Evolutionary conservation across 1,140 invertebrate species (phyloP), one percentile per base, ranked within the genome.

Genomic region (Ceratina calcarata): DNA sequence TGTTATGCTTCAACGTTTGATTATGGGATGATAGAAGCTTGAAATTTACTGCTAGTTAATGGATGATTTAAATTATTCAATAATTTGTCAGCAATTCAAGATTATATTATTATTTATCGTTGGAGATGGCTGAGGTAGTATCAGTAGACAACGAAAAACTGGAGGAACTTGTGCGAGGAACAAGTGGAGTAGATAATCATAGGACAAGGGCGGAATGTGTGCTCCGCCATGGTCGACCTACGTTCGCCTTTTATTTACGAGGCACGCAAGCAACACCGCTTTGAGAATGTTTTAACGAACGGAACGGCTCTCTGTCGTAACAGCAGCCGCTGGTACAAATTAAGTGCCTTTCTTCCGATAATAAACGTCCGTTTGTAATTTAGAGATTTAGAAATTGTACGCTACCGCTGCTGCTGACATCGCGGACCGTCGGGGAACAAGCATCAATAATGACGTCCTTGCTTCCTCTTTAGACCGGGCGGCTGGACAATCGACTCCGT

Each of bases 301-400:
- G 80, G 69, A 86, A 86, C 73, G 85, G 84, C 74, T 86, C 77
- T 80, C 80, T 65, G 58, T 83, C 62, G 65, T 75, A 86, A 86
- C 84, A 74, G 60, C 77, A 61, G 77, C 78, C 85, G 76, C 73
- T 80, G 75, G 84, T 86, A 83, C 85, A 87, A 87, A 87, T 87
- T 87, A 86, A 86, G 85, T 86, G 75, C 70, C 85, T 86, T 78
- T 86, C 85, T 86, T 86, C 67, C 84, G 81, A 86, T 83, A 86
- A 76, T 86, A 86, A 86, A 86, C 71, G 84, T 86, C 85, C 81
- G 74, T 13, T 66, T 71, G 67, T 86, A 86, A 86, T 86, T 86
- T 86, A 86, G 70, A 81, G 85, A 86, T 86, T 86, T 86, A 86
- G 85, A 87, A 87, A 87, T 87, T 81, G 85, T 73, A 55, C 67